Percentiles rank a stretch among this genome's conserved stretches.
These are phyloP conservation scores for Gryon sp. DNA, from an alignment of 1,140 invertebrate species.

Conservation along the genomic window DNA sequence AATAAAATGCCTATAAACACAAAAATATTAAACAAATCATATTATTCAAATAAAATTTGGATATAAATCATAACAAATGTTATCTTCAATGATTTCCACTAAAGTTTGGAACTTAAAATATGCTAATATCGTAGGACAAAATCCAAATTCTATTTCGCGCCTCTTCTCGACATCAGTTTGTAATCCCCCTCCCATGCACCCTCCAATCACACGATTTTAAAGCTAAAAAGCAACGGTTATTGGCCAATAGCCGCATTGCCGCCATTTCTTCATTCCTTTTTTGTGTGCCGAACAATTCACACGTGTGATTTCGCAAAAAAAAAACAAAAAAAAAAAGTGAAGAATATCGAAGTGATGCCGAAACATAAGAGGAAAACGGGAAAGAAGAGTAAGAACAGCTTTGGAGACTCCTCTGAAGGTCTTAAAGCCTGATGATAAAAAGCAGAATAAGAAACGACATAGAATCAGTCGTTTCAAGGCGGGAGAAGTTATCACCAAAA, in stretches of 20 bases:
- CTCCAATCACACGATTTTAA: no score
- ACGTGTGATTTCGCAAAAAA: background rate
- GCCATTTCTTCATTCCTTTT: background rate
- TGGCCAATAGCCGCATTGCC: background rate
- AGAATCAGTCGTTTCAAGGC: background rate
- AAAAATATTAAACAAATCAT: no score
- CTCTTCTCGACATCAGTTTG: slow-evolving; percentile 10
- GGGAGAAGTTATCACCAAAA: background rate
- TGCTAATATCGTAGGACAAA: no score
- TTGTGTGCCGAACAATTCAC: slow-evolving; percentile 1
- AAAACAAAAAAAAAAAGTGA: background rate
- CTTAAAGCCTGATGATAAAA: background rate
- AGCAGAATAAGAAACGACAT: background rate
- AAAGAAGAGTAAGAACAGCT: background rate
- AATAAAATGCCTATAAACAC: no score
- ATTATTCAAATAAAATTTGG: no score
- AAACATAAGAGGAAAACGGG: background rate
- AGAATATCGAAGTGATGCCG: no score
- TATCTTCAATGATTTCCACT: no score
- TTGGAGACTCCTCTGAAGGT: background rate
- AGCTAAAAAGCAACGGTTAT: no score
- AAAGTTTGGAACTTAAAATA: no score
- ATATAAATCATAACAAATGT: no score
- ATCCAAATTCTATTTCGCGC: no score
- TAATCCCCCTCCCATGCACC: no score